Percentiles rank a stretch among this genome's conserved stretches.
Conservation (phyloP, 2,113 vertebrate genomes). For the Python bivittatus region DNA sequence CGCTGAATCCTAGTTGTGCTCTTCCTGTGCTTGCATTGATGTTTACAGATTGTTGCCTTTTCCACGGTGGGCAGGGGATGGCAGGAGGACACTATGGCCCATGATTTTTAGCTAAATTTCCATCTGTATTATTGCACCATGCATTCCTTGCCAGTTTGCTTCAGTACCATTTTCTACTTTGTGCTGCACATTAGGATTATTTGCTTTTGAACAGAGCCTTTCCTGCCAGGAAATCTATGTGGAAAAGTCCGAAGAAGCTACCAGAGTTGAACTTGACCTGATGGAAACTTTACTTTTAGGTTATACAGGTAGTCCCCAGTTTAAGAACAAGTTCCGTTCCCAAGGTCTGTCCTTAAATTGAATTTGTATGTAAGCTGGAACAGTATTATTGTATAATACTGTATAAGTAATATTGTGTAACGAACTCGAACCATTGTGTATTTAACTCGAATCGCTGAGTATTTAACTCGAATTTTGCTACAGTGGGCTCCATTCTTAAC, state of each 20-base stretch:
- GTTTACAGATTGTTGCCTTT: accelerated
- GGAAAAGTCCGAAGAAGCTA: neutral
- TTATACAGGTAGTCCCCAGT: too few species aligned
- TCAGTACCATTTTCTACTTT: neutral
- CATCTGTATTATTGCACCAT: neutral
- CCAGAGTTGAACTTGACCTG: neutral
- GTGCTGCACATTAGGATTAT: neutral
- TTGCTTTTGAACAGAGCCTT: neutral
- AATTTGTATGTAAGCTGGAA: too few species aligned
- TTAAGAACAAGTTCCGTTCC: too few species aligned
- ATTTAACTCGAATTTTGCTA: too few species aligned
- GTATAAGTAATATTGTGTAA: too few species aligned
- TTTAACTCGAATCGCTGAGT: too few species aligned
- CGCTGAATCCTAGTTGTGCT: conserved; percentile 19
- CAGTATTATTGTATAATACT: too few species aligned
- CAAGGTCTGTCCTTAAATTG: too few species aligned
- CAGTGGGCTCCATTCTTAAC: too few species aligned
- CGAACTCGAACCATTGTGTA: too few species aligned
- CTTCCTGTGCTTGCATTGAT: neutral
- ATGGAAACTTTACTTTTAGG: neutral
- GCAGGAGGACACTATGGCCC: neutral
- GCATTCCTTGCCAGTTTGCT: neutral
- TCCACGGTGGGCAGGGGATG: neutral
- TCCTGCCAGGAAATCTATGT: neutral
- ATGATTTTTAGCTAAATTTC: conserved; percentile 19